Base-by-base conservation (phyloP, 2,113 vertebrate genomes). In the Romanogobio albipinnatus region DNA sequence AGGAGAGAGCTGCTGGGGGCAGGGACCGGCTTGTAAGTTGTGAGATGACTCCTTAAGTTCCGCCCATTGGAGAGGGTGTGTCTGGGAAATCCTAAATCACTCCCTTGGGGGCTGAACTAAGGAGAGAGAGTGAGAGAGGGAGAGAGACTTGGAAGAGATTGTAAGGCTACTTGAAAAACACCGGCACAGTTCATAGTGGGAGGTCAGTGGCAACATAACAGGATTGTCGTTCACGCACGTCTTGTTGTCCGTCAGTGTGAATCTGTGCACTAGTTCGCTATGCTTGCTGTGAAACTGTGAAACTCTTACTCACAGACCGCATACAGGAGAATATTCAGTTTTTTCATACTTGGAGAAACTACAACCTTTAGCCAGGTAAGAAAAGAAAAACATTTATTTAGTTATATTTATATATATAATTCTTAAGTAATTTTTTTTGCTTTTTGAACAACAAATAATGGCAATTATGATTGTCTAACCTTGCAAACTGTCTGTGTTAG, bases 51-150 rank as follows among this genome's bases (percentile, higher is more conserved):
- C 82, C 56, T 84, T 85, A 90, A 91, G 82, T 70, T 83, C 2
- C 53, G 64, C 90, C 93, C 91, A 61, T 89, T 81, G 43, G 66
- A 89, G 90, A 94, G 94, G 95, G 95, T 91, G 96, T 90, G 93
- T 94, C 90, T 62, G 92, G 84, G 10, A 59, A 82, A 90, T 90
- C 81, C 88, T 87, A 90, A 92, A 95, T 92, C 94, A 87, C 93
- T 92, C 87, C 93, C 92, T 89, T 62, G n/a, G 90, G 93, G 70
- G 89, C 88, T 58, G 91, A 75, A 66, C 80, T 39, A 24, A 76
- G 24, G 26, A 81, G 45, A 43, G 59, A 53, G 51, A 7, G 24
- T 51, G 51, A 17, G 49, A 17, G 74, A 64, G 66, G 82, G 62
- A 78, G 61, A 76, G 84, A 58, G 88, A 84, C 62, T 58, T 79